Evolutionary conservation across 1,140 invertebrate genomes (phyloP).

Genomic region (Yoshiicerus persimilis): DNA sequence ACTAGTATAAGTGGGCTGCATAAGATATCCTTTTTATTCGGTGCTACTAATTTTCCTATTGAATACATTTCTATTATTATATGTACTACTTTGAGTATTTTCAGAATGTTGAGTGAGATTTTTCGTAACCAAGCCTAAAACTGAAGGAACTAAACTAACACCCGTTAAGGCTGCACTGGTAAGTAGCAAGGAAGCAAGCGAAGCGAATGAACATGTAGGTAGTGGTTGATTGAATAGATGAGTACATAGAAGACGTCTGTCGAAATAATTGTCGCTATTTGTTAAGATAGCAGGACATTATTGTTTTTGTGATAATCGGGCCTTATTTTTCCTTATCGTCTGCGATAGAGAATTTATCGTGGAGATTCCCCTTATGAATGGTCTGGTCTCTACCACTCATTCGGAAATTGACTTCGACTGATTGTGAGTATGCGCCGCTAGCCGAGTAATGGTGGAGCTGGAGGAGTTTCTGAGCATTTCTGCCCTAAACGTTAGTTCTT

Average conservation of each 20-base stretch:
- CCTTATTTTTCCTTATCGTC: slow-evolving; percentile 11
- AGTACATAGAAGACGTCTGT: background rate
- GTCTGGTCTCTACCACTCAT: background rate
- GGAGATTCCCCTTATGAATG: slow-evolving; percentile 8
- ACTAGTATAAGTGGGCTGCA: background rate
- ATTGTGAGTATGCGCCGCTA: background rate
- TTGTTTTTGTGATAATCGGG: slow-evolving; percentile 22
- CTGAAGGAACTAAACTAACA: background rate
- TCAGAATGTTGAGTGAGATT: background rate
- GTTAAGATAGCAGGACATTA: slow-evolving; percentile 19
- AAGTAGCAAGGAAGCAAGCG: background rate
- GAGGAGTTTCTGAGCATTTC: background rate
- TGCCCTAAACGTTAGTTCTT: background rate
- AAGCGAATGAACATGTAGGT: background rate
- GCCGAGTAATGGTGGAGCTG: background rate
- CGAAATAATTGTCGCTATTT: slow-evolving; percentile 16
- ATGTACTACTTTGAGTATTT: background rate
- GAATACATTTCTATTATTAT: background rate
- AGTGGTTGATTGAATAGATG: background rate
- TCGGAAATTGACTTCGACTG: slow-evolving; percentile 8
- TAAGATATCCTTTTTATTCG: background rate
- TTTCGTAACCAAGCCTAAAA: background rate
- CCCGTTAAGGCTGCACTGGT: background rate
- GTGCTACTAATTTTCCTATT: background rate
- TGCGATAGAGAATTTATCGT: background rate